Percentiles rank a stretch among this genome's conserved stretches.
Conservation (phyloP, 2,797 vertebrate species). For the Hoplostethus atlanticus region DNA sequence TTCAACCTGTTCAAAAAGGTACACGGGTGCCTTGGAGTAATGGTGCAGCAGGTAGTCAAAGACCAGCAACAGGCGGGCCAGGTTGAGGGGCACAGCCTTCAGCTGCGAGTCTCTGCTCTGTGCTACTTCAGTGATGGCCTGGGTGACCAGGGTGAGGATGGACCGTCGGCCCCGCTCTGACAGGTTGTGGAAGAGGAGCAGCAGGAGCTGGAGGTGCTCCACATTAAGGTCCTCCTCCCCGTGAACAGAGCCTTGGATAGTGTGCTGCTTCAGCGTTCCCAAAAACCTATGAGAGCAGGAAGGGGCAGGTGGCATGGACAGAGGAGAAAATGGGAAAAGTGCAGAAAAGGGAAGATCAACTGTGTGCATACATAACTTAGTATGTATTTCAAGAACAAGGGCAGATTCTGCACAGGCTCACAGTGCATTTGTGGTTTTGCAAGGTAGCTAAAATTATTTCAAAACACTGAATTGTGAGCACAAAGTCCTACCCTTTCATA, state of each 20-base stretch:
- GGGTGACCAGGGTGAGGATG: conserved; percentile 89
- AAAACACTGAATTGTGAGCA: not conserved
- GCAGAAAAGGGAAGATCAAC: not conserved
- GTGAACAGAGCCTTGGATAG: conserved; percentile 90
- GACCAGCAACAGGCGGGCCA: conserved; percentile 93
- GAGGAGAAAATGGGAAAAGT: not conserved
- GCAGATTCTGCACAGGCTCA: too few species aligned
- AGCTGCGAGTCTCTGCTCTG: conserved; percentile 89
- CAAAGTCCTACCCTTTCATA: too few species aligned
- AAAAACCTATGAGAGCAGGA: conserved; percentile 86
- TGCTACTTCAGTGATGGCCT: conserved; percentile 92
- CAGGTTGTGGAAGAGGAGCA: conserved; percentile 97
- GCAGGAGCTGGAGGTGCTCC: conserved; percentile 95
- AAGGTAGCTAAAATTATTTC: not conserved
- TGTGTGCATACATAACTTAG: not conserved
- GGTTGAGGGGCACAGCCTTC: conserved; percentile 89
- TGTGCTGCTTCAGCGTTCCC: conserved; percentile 94
- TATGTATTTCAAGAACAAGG: not conserved
- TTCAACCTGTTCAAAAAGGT: conserved; percentile 95
- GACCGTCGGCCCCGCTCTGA: conserved; percentile 90
- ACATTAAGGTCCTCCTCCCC: conserved; percentile 96
- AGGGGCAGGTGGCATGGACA: not conserved
- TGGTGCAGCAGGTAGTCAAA: conserved; percentile 97
- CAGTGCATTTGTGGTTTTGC: too few species aligned
- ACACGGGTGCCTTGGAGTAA: conserved; percentile 93